phyloP scores from a whole-genome alignment of 1,140 invertebrate species.

The Musca domestica region DNA sequence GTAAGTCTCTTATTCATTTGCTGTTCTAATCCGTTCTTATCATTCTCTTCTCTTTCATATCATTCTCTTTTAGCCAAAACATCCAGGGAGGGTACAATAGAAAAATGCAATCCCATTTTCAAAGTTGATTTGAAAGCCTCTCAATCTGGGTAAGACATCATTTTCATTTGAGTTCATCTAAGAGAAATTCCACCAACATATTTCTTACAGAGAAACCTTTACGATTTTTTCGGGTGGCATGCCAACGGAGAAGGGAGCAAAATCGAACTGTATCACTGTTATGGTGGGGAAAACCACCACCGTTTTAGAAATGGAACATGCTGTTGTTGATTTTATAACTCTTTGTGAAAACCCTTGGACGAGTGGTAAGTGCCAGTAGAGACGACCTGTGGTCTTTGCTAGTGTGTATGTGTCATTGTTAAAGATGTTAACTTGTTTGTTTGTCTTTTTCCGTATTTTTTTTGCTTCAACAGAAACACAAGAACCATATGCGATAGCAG shows the following conservation, averaged over 20 bases:
- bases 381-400: background rate
- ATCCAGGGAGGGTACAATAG: constrained; percentile 81
- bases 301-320: constrained; percentile 98
- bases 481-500: constrained; percentile 96
- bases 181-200: background rate
- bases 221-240: constrained; percentile 95
- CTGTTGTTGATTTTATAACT: constrained; percentile 94
- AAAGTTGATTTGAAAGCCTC: constrained; percentile 94
- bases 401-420: background rate
- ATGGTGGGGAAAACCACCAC: constrained; percentile 90
- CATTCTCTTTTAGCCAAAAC: constrained; percentile 69
- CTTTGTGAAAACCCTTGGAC: constrained; percentile 91
- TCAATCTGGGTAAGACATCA: constrained; percentile 72
- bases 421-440: background rate
- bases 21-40: constrained; percentile 12
- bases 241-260: constrained; percentile 82
- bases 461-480: constrained; percentile 72
- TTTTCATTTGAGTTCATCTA: background rate
- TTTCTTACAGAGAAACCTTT: constrained; percentile 70
- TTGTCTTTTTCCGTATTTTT: constrained; percentile 23
- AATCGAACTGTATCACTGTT: constrained; percentile 93
- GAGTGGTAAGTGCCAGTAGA: constrained; percentile 65
- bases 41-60: constrained; percentile 25
- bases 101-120: constrained; percentile 87
- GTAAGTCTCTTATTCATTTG: constrained; percentile 58